Evolutionary conservation across 2,888 invertebrate genomes (phyloP), one percentile per base, ranked within the genome.

Genomic region (Mycalesis mineus): DNA sequence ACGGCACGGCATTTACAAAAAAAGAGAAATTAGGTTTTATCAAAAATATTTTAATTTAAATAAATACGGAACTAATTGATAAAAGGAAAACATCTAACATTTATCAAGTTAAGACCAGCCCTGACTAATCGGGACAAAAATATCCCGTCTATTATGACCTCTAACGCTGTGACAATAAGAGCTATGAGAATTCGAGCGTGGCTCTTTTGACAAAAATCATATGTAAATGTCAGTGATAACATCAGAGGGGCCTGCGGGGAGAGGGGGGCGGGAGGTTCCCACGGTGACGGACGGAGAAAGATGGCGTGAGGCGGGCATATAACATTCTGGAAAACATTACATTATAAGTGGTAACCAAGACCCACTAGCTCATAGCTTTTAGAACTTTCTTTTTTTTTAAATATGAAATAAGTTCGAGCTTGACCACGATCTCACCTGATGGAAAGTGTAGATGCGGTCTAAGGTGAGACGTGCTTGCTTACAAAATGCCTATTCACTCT

Each of bases 201-300:
- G 31, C 29, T 29, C 37, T 33, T 48, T 42, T 37, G 50, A 50
- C 56, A 50, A 50, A 56, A 56, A 56, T 56, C 56, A 50, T 56
- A 56, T 56, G 56, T 56, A 56, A 56, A 56, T 56, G 56, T 56
- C 54, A 29, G 14, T 29, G 56, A 56, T 56, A 50, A 44, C 31
- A 56, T 56, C 56, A 14, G 11, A 36, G 22, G 13, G 29, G 39
- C 39, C 36, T n/a, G 42, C 37, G 44, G 55, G 36, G 22, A 39
- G 13, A n/a, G 33, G 40, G 6, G 22, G 36, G 22, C 11, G 8
- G 36, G 40, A 13, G 40, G 40, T 56, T 56, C 56, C 33, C 56
- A 56, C 56, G 50, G 29, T 13, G 41, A 29, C 31, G 28, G 37
- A 11, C 45, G 45, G 9, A 14, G 31, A 14, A 15, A 31, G 13